Evolutionary conservation across 2,888 invertebrate genomes (phyloP).

Genomic region (Machimus rusticus): DNA sequence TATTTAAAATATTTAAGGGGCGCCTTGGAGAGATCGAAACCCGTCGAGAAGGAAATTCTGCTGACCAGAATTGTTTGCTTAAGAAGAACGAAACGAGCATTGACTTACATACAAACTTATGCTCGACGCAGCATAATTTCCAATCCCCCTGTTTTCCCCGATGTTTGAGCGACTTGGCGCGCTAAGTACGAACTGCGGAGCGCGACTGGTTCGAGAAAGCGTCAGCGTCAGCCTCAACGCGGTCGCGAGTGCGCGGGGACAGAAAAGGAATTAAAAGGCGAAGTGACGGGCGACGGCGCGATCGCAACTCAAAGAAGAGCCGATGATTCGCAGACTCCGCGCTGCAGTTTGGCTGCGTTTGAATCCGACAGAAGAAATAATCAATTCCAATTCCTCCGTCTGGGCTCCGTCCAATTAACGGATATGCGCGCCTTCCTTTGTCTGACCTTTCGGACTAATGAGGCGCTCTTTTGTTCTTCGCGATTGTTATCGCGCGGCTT

Average conservation of each 20-base stretch:
- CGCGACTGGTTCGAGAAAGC: neutral
- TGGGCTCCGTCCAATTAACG: neutral
- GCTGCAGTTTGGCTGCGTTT: neutral
- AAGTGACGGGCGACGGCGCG: neutral
- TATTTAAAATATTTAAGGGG: neutral
- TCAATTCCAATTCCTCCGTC: neutral
- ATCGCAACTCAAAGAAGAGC: neutral
- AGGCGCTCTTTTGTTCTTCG: neutral
- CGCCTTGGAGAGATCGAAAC: neutral
- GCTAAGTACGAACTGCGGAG: neutral
- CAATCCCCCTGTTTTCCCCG: neutral
- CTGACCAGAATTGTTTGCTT: neutral
- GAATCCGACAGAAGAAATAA: neutral
- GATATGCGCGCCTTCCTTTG: neutral
- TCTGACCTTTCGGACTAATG: neutral
- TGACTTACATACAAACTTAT: neutral
- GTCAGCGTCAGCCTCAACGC: too few species aligned
- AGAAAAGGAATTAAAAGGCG: neutral
- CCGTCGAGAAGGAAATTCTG: neutral
- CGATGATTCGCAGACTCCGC: neutral
- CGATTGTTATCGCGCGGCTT: neutral
- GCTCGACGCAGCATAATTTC: neutral
- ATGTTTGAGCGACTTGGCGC: neutral
- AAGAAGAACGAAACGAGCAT: neutral
- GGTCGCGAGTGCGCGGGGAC: neutral